Conservation (phyloP, 92 coral and sea anemone genomes). For the Epizoanthus illoricatus region DNA sequence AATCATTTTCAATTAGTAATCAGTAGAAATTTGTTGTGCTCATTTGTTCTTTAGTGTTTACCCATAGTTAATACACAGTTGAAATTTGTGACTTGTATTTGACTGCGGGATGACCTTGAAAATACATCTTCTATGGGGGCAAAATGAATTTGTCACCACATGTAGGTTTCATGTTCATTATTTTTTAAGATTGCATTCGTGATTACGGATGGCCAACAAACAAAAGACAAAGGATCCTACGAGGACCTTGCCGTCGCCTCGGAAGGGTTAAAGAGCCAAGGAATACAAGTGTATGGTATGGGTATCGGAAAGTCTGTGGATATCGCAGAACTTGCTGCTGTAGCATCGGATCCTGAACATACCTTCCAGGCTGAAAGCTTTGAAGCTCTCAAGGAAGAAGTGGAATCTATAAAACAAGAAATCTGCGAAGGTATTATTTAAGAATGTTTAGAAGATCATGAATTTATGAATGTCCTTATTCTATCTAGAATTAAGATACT, state of each 20-base stretch:
- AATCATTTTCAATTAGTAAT: too few species aligned
- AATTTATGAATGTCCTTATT: too few species aligned
- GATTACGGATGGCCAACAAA: constrained; percentile 24
- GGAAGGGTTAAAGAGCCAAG: constrained; percentile 21
- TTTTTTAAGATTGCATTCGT: constrained; percentile 28
- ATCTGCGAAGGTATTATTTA: constrained; percentile 30
- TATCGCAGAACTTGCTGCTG: neutral
- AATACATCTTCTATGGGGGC: too few species aligned
- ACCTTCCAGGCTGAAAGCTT: constrained; percentile 17
- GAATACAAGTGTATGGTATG: constrained; percentile 18
- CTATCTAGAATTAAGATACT: too few species aligned
- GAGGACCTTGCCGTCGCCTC: constrained; percentile 13
- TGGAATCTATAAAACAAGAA: constrained; percentile 23
- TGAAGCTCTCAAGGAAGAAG: constrained; percentile 9
- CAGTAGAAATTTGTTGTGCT: too few species aligned
- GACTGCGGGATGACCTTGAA: too few species aligned
- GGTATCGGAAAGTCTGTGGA: constrained; percentile 22
- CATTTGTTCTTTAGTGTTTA: too few species aligned
- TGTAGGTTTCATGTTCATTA: too few species aligned
- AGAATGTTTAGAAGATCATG: neutral
- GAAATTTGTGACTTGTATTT: too few species aligned
- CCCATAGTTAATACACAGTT: too few species aligned
- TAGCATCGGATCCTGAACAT: neutral
- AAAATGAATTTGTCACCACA: too few species aligned
- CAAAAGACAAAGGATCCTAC: constrained; percentile 15